A percentile compares a stretch with the other conserved stretches of the same genome.
Evolutionary conservation across 2,888 invertebrate genomes (phyloP).

Genomic region (Cheilosia pagana): DNA sequence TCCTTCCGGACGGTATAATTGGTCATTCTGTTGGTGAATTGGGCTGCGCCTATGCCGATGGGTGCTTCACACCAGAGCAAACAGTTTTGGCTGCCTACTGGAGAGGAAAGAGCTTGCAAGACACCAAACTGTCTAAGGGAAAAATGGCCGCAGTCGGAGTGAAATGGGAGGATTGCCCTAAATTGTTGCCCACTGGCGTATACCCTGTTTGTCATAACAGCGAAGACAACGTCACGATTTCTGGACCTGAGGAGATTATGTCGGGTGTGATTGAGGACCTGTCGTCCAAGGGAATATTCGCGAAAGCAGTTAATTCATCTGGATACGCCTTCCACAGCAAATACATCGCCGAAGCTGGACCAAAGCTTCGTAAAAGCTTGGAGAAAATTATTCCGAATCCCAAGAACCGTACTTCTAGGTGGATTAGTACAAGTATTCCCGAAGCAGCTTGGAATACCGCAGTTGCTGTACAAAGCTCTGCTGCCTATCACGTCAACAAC

Average conservation of each 20-base stretch:
- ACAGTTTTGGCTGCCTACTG: constrained; percentile 97
- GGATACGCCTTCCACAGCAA: constrained; percentile 97
- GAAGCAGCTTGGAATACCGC: constrained; percentile 91
- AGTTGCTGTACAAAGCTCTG: constrained; percentile 91
- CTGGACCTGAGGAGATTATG: constrained; percentile 91
- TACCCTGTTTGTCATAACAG: constrained; percentile 97
- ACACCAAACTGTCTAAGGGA: constrained; percentile 89
- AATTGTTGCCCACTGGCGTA: constrained; percentile 90
- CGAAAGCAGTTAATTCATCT: constrained; percentile 92
- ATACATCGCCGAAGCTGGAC: constrained; percentile 94
- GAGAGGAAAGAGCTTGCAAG: constrained; percentile 93
- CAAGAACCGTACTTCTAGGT: constrained; percentile 90
- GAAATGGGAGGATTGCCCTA: constrained; percentile 92
- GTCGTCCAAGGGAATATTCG: constrained; percentile 91
- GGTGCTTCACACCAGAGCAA: constrained; percentile 96
- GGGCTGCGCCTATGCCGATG: constrained; percentile 99
- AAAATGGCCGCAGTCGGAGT: constrained; percentile 97
- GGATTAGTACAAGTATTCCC: constrained; percentile 97
- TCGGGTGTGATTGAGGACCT: constrained; percentile 88
- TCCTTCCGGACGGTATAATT: constrained; percentile 96
- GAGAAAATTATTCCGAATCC: constrained; percentile 92
- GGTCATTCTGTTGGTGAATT: constrained; percentile 91
- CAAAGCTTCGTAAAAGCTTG: constrained; percentile 90
- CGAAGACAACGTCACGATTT: constrained; percentile 95
- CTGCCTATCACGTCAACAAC: constrained; percentile 98